These are phyloP conservation scores for Leucophenga montana DNA, from an alignment of 2,888 invertebrate species.

Conservation along the genomic window DNA sequence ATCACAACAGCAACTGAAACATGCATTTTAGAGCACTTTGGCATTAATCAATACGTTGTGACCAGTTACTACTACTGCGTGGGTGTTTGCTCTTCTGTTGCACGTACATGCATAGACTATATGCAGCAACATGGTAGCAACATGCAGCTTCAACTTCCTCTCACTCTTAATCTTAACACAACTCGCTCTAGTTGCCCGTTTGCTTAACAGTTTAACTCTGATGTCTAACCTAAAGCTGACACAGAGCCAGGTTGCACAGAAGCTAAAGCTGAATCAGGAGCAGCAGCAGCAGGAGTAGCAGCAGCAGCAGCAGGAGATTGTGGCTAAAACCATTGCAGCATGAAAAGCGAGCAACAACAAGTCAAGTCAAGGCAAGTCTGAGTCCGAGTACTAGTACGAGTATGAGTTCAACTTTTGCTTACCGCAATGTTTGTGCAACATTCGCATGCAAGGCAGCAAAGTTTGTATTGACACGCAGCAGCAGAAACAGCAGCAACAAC, in stretches of 20 bases:
- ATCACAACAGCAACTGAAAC: neutral
- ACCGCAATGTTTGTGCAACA: conserved; percentile 69
- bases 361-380: conserved; percentile 35
- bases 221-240: conserved; percentile 27
- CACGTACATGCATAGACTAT: neutral
- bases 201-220: conserved; percentile 32
- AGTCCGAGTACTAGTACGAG: conserved; percentile 28
- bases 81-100: neutral
- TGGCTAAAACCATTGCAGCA: conserved; percentile 18
- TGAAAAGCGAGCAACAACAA: conserved; percentile 50
- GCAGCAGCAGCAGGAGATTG: conserved; percentile 34
- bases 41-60: conserved; percentile 4
- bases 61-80: neutral
- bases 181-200: conserved; percentile 9
- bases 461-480: conserved; percentile 70
- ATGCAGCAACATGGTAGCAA: neutral
- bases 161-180: neutral
- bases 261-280: neutral
- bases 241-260: conserved; percentile 6
- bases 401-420: conserved; percentile 55
- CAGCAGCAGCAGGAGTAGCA: conserved; percentile 36
- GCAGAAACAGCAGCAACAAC: conserved; percentile 47
- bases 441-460: conserved; percentile 70
- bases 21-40: neutral
- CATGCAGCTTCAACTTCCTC: neutral